These are phyloP conservation scores for Parotocinclus haroldoi DNA, from an alignment of 2,797 vertebrate genomes.

Conservation along the genomic window DNA sequence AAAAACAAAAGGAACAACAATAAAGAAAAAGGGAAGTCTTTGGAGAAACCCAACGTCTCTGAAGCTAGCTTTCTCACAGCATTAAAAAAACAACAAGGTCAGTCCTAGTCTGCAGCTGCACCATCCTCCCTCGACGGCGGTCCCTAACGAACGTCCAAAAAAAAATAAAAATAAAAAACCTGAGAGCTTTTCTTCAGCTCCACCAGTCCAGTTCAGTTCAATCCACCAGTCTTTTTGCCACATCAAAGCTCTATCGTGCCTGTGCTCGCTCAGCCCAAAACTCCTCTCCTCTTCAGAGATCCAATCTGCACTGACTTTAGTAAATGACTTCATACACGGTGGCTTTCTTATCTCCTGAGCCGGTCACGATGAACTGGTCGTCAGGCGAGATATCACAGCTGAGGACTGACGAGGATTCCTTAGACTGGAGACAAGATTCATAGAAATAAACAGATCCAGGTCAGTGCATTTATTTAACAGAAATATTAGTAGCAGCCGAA, in stretches of 20 bases:
- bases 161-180: not conserved
- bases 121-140: conserved; percentile 12
- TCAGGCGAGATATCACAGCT: conserved; percentile 82
- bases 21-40: conserved; percentile 66
- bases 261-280: conserved; percentile 13
- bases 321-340: conserved; percentile 90
- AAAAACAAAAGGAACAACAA: conserved; percentile 45
- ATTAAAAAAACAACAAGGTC: conserved; percentile 61
- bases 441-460: too few relatives aligned
- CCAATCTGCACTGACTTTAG: conserved; percentile 63
- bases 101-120: conserved; percentile 34
- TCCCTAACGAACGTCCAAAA: conserved; percentile 14
- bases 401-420: conserved; percentile 80
- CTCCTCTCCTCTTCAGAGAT: conserved; percentile 8
- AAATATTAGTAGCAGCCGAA: too few relatives aligned
- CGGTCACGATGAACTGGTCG: conserved; percentile 83
- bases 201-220: not conserved
- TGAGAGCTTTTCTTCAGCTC: conserved; percentile 15
- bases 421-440: conserved; percentile 63
- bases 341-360: conserved; percentile 87
- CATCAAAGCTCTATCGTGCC: conserved; percentile 11
- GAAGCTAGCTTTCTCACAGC: conserved; percentile 69
- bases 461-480: too few relatives aligned
- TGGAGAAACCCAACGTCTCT: conserved; percentile 72
- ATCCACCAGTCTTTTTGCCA: conserved; percentile 22